Percentiles rank a stretch among this genome's conserved stretches.
phyloP scores from a whole-genome alignment of 2,888 invertebrate genomes.

The Standfussiana lucernea region DNA sequence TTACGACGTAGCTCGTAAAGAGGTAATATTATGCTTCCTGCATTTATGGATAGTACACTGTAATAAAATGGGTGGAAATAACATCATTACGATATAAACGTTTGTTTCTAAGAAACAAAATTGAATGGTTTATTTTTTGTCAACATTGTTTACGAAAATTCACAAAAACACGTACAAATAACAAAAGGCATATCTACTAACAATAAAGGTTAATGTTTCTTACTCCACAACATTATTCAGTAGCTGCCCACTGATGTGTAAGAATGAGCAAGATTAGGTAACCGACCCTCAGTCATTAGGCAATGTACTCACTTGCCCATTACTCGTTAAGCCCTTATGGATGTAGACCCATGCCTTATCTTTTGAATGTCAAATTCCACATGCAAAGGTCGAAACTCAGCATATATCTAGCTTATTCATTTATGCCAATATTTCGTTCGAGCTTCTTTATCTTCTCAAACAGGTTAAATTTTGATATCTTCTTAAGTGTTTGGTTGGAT shows the following conservation, averaged over 20 bases:
- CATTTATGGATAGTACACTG: slow-evolving; percentile 38
- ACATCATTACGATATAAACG: slow-evolving; percentile 10
- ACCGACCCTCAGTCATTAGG: slow-evolving; percentile 16
- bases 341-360: neutral
- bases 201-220: neutral
- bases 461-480: neutral
- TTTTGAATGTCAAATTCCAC: neutral
- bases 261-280: slow-evolving; percentile 10
- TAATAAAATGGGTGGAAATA: slow-evolving; percentile 33
- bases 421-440: neutral
- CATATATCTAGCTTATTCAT: too few species aligned
- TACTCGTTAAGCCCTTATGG: neutral
- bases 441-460: neutral
- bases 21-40: slow-evolving; percentile 16
- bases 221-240: slow-evolving; percentile 3
- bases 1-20: slow-evolving; percentile 52
- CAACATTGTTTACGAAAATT: slow-evolving; percentile 3
- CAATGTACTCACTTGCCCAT: neutral
- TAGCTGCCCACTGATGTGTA: neutral
- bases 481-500: neutral
- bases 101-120: slow-evolving; percentile 4
- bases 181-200: too few species aligned
- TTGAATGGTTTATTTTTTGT: neutral
- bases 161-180: neutral
- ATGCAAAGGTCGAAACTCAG: neutral